Base-by-base conservation (phyloP, 2,888 invertebrate genomes). In the Nomada flava region DNA sequence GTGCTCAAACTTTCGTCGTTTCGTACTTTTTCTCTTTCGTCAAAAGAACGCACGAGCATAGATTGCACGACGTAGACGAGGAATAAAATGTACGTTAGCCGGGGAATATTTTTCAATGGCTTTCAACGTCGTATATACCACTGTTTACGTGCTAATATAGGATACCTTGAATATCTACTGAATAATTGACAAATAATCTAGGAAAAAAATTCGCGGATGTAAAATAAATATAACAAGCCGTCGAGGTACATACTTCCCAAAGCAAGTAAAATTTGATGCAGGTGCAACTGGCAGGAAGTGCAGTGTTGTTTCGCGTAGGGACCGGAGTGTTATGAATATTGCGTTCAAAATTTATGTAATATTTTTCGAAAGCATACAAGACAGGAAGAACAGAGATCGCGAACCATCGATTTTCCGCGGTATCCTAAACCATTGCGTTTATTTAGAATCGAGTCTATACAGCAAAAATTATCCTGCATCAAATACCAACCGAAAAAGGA, bases 1-100 rank as follows among this genome's bases (percentile, higher is more conserved):
- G n/a, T 23, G 20, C 36, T 36, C 63, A 3, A 79, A 79, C 73
- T 63, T 79, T 62, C 57, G n/a, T 52, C 68, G 36, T 63, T 60
- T 44, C 77, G 18, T 50, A 36, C 36, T 36, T 36, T 36, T 36
- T 36, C 36, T 36, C 36, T 7, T 13, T 23, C n/a, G 18, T 42
- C 2, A 13, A 26, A 18, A n/a, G 52, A 44, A 36, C 36, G 36
- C 36, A 5, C 9, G 7, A 5, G 36, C 36, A 7, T 1, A 9
- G 13, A 52, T 67, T 5, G 65, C 20, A n/a, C 29, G 11, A 26
- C 2, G 29, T 13, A 13, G 29, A 57, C 36, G 36, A 0, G 36
- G 36, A 57, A 10, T 26, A n/a, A 57, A 26, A 57, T 7, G 29
- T 15, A 15, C 29, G 67, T 10, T 5, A 20, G 47, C 18, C 3